Evolutionary conservation across 1,140 invertebrate species (phyloP).

Genomic region (Sycophila sp.): DNA sequence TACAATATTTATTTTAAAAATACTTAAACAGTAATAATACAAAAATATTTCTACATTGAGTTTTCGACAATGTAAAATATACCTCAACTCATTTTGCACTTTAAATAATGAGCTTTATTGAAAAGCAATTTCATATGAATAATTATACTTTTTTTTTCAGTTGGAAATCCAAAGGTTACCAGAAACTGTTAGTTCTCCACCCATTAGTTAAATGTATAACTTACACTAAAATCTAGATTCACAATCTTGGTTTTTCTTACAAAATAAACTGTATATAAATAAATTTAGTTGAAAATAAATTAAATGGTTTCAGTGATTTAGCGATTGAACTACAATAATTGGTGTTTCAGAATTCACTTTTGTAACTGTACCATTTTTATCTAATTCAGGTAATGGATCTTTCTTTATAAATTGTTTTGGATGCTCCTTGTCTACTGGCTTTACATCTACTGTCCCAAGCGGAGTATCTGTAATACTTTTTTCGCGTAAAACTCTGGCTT

Average conservation of each 20-base stretch:
- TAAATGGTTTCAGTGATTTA: conserved; percentile 38
- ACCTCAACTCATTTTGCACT: no score
- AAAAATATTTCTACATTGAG: no score
- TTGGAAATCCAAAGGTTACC: conserved; percentile 66
- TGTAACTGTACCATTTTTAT: conserved; percentile 41
- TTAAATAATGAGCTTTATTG: no score
- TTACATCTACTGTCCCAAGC: conserved; percentile 53
- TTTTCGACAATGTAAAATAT: no score
- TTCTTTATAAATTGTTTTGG: conserved; percentile 53
- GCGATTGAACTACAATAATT: conserved; percentile 45
- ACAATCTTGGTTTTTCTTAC: conserved; percentile 17
- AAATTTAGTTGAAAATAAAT: conserved; percentile 19
- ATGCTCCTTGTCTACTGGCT: conserved; percentile 42
- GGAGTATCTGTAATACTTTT: conserved; percentile 47
- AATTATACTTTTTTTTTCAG: conserved; percentile 46
- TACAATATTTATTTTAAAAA: conserved; percentile 36
- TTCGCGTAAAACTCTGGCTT: conserved; percentile 18
- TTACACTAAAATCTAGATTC: not conserved
- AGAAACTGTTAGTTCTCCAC: conserved; percentile 39
- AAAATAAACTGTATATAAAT: conserved; percentile 43
- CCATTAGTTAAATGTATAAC: conserved; percentile 23
- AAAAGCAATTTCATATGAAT: no score
- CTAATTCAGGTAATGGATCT: conserved; percentile 52
- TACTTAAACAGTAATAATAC: conserved; percentile 6
- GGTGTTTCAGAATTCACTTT: conserved; percentile 43